Percentiles rank a stretch among this genome's conserved stretches.
Conservation (phyloP, 2,888 invertebrate genomes). For the Sminthurides aquaticus region DNA sequence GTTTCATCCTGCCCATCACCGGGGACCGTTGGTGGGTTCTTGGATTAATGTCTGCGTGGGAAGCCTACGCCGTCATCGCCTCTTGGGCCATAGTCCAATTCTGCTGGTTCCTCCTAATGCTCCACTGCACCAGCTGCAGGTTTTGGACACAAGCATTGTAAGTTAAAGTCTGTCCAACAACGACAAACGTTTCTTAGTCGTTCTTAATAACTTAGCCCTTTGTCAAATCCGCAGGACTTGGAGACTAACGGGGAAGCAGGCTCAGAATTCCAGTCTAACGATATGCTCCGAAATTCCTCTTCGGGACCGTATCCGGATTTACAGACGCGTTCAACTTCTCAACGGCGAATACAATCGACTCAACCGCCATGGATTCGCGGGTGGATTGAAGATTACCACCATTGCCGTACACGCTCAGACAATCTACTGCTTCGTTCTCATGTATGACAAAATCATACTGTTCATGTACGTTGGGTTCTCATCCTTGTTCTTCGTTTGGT, state of each 20-base stretch:
- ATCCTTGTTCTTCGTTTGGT: background rate
- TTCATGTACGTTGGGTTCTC: background rate
- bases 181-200: too few species aligned
- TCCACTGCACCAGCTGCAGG: background rate
- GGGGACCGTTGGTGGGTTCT: background rate
- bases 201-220: too few species aligned
- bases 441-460: background rate
- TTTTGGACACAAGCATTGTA: background rate
- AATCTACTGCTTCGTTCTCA: background rate
- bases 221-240: too few species aligned
- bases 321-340: background rate
- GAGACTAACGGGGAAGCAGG: too few species aligned
- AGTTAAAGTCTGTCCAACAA: background rate
- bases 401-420: background rate
- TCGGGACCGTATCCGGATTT: background rate
- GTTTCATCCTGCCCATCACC: background rate
- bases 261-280: too few species aligned
- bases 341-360: background rate
- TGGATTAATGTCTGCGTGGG: background rate
- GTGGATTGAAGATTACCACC: background rate
- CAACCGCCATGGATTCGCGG: background rate
- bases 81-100: background rate
- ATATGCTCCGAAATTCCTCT: background rate
- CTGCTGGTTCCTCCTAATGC: background rate
- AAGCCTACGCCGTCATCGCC: background rate